A percentile compares a stretch with the other conserved stretches of the same genome.
Evolutionary conservation across 2,113 vertebrate species (phyloP).

Genomic region (Corythornis madagascariensis): DNA sequence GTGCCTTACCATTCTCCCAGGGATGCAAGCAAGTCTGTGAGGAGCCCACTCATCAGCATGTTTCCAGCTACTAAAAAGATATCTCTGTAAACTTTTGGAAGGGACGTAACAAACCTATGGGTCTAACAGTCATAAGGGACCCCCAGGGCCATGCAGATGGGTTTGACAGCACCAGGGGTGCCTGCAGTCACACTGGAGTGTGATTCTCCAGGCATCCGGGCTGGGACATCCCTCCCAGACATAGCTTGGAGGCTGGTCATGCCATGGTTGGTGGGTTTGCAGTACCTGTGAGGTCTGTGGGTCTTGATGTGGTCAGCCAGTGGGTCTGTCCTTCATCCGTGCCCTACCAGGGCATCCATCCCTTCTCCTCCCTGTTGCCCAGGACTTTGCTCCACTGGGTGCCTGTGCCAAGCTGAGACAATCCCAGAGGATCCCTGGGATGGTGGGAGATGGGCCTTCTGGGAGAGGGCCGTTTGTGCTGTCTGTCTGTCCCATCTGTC

Average conservation of each 20-base stretch:
- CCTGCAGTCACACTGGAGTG: accelerated
- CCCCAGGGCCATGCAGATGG: accelerated
- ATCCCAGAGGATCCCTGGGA: neutral
- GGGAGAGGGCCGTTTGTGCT: neutral
- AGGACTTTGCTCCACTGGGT: accelerated
- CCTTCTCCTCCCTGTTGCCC: neutral
- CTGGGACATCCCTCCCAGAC: neutral
- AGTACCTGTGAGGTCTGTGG: neutral
- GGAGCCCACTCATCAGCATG: accelerated
- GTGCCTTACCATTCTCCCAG: accelerated
- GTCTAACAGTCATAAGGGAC: neutral
- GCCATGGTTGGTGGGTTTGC: neutral
- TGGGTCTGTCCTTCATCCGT: neutral
- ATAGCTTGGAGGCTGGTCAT: accelerated
- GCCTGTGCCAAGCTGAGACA: neutral
- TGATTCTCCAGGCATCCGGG: neutral
- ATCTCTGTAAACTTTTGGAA: neutral
- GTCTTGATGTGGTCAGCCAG: neutral
- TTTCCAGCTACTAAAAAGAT: neutral
- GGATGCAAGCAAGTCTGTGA: accelerated
- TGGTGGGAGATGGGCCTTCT: neutral
- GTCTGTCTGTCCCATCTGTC: neutral
- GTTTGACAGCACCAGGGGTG: neutral
- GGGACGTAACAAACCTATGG: neutral
- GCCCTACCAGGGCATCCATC: neutral